phyloP scores from a whole-genome alignment of 2,797 vertebrate species.

The Synaphobranchus kaupii region DNA sequence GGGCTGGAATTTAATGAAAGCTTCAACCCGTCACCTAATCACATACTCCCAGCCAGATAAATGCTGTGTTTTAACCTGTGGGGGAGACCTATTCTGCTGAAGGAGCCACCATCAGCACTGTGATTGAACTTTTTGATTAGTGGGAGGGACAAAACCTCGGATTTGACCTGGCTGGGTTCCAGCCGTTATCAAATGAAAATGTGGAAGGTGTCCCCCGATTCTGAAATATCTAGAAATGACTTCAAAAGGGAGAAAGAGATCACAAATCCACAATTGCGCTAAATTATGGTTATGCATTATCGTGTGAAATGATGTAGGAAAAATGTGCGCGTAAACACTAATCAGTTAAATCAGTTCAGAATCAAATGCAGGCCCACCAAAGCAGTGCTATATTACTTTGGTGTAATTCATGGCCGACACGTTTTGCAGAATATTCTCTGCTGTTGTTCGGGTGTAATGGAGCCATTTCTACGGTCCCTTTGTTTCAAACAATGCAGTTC shows the following conservation, averaged over 20 bases:
- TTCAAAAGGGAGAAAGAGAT: background rate
- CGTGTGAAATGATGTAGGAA: constrained; percentile 13
- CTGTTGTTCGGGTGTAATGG: background rate
- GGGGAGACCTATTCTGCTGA: background rate
- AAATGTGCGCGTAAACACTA: constrained; percentile 1
- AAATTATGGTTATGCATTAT: constrained; percentile 1
- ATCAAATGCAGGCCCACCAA: background rate
- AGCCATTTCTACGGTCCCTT: constrained; percentile 1
- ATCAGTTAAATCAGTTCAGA: background rate
- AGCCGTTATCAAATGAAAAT: background rate
- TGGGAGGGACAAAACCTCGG: background rate
- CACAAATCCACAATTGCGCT: background rate
- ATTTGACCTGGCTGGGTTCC: background rate
- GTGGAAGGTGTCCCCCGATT: background rate
- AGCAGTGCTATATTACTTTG: background rate
- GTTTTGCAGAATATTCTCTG: background rate
- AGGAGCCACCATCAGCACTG: background rate
- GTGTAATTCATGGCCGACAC: background rate
- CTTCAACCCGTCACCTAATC: constrained; percentile 11
- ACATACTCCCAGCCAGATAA: constrained; percentile 2
- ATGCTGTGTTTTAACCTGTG: background rate
- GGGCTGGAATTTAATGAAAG: constrained; percentile 20
- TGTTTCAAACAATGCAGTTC: constrained; percentile 14
- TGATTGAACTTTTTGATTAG: constrained; percentile 16
- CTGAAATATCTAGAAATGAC: background rate